phyloP scores from a whole-genome alignment of 1,140 invertebrate species.

The Pseudomyrmex pallidus region DNA sequence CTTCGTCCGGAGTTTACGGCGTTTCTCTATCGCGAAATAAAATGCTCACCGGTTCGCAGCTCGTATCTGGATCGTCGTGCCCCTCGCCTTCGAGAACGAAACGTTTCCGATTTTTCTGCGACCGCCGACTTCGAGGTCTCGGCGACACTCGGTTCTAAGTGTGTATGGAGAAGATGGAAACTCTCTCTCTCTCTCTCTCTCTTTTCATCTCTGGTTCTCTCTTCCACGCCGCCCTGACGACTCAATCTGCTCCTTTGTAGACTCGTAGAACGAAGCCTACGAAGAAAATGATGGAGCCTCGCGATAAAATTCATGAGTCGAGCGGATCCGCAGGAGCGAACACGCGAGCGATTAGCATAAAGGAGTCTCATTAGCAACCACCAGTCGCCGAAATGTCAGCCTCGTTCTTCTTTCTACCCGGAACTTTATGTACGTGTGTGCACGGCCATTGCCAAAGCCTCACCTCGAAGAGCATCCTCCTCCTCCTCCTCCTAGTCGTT shows the following conservation, averaged over 20 bases:
- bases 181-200: constrained; percentile 10
- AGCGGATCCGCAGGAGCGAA: constrained; percentile 65
- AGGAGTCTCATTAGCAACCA: constrained; percentile 78
- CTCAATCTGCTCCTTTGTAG: constrained; percentile 72
- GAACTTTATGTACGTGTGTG: constrained; percentile 55
- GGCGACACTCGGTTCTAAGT: constrained; percentile 34
- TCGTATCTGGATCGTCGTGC: constrained; percentile 47
- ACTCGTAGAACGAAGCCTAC: constrained; percentile 50
- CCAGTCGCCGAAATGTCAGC: constrained; percentile 73
- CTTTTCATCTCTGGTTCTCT: constrained; percentile 5
- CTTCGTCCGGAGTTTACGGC: constrained; percentile 32
- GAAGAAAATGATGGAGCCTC: constrained; percentile 76
- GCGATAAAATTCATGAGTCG: constrained; percentile 80
- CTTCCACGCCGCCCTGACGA: constrained; percentile 65
- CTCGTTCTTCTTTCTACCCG: constrained; percentile 64
- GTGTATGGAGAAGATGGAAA: constrained; percentile 53
- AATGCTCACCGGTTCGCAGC: constrained; percentile 33
- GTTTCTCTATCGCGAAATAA: constrained; percentile 37
- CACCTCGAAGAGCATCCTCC: not conserved
- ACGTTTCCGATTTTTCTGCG: constrained; percentile 53
- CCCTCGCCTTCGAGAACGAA: constrained; percentile 44
- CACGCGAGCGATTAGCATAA: constrained; percentile 81
- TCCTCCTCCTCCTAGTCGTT: not conserved
- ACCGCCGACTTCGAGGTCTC: not conserved
- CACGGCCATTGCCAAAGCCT: constrained; percentile 32